Evolutionary conservation across 2,888 invertebrate genomes (phyloP).

Genomic region (Lacanobia oleracea): DNA sequence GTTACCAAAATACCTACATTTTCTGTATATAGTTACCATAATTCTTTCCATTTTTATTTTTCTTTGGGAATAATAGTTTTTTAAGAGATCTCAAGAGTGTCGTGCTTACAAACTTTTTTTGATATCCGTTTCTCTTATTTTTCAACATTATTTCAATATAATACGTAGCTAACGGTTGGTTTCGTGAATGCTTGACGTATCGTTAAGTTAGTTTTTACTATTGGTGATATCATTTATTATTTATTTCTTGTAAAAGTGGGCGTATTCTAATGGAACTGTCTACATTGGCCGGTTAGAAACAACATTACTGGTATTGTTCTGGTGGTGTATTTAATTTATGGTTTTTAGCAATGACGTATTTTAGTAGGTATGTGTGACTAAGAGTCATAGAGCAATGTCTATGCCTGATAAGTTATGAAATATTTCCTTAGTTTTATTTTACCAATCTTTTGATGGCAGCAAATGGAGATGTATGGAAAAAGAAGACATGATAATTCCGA

Average conservation of each 20-base stretch:
- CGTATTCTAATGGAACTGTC: constrained; percentile 5
- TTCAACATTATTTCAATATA: constrained; percentile 17
- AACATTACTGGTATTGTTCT: too few relatives aligned
- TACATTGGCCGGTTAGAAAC: not conserved
- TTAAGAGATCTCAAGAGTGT: constrained; percentile 23
- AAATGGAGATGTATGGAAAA: too few relatives aligned
- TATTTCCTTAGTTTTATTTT: too few relatives aligned
- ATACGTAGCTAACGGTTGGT: constrained; percentile 42
- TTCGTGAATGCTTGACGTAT: constrained; percentile 29
- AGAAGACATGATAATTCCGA: too few relatives aligned
- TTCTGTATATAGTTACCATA: constrained; percentile 1
- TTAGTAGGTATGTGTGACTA: too few relatives aligned
- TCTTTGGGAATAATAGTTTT: not conserved
- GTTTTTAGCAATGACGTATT: too few relatives aligned
- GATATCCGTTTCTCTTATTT: constrained; percentile 31
- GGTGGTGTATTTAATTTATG: too few relatives aligned
- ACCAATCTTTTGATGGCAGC: too few relatives aligned
- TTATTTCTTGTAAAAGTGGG: constrained; percentile 21
- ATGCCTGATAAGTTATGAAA: too few relatives aligned
- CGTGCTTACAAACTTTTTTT: constrained; percentile 26
- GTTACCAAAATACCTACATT: constrained; percentile 16
- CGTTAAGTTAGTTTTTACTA: constrained; percentile 31
- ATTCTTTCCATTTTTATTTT: not conserved
- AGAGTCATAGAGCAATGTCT: too few relatives aligned
- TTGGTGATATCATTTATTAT: constrained; percentile 42